Base-by-base conservation (phyloP, 2,888 invertebrate genomes). In the Drosophila austrosaltans region DNA sequence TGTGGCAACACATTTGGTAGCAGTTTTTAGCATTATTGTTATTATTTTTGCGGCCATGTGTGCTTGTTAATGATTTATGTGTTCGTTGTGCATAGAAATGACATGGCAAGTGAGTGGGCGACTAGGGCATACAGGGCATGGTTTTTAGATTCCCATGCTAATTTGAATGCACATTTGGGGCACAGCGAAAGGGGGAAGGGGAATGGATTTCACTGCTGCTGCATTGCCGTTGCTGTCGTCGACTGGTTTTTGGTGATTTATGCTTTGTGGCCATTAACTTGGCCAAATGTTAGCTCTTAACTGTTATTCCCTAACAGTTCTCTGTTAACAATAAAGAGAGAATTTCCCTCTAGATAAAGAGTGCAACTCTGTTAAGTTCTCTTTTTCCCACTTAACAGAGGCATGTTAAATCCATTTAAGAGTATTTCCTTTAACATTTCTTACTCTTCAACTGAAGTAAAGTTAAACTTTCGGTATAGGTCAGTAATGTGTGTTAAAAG, bases 161-260 rank as follows among this genome's bases (percentile, higher is more conserved):
- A 87, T 86, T 86, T 84, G 84, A 84, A 86, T 84, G 83, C 83
- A 86, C 83, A 86, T 84, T 84, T 84, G 83, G 84, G 86, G 60
- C 83, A 86, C 54, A 48, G 25, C 20, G 56, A 22, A 4, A 3
- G 12, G 36, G 40, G 39, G 20, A 22, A 30, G 20, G 57, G 69
- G 40, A 20, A 28, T 12, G 39, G 30, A 57, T 63, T 66, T 61
- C 61, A 25, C 25, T 48, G 16, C 25, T 48, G 16, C 48, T 48
- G 65, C 75, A 74, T 69, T 78, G 78, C 63, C 72, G 77, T 72
- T 76, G 74, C 71, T 80, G 70, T 70, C 68, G 64, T 56, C 68
- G 64, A 65, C 65, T 74, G 57, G 48, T 53, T 67, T 48, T 48
- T 48, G 60, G 60, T 82, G 82, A 82, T 82, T 84, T 82, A 82